Evolutionary conservation across 2,888 invertebrate genomes (phyloP), one percentile per base, ranked within the genome.

Genomic region (Ophion costatus): DNA sequence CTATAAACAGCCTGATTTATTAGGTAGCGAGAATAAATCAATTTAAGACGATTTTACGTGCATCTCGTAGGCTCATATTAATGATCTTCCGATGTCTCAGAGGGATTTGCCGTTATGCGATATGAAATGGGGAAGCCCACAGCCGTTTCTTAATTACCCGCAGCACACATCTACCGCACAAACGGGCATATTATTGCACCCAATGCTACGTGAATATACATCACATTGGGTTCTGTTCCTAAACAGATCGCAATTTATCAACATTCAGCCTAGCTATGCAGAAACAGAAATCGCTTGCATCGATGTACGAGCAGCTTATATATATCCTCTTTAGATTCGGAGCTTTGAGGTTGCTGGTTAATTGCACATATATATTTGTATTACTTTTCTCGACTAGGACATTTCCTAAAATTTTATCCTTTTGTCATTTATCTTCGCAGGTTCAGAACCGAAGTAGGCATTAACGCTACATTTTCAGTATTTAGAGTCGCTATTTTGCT

Each of bases 21-120:
- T 38, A 38, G 5, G 6, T 38, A 38, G 9, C 7, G 9, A 38
- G 9, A 38, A 38, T 38, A 9, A 38, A 38, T 29, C 29, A 29
- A 29, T 29, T 29, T 4, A 29, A 29, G 29, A 4, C 29, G 4
- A 29, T 29, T 29, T 29, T 29, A 29, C 29, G 29, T 69, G 33
- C 7, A 14, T 71, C 38, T 51, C 24, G n/a, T 10, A 59, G 38
- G 38, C 61, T 42, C 42, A 17, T 59, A 22, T 17, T 56, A 61
- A 75, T 64, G 57, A 83, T 59, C 66, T 66, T 80, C 66, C 33
- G 67, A 45, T 63, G 38, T 29, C 38, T 59, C 22, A 33, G 45
- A 66, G 61, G 57, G 33, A 73, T 80, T 85, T 85, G 85, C 82
- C 84, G 84, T 79, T 82, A 73, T 85, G 85, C 85, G 85, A 85